phyloP scores from a whole-genome alignment of 2,113 vertebrate genomes.

The Esox niger region DNA sequence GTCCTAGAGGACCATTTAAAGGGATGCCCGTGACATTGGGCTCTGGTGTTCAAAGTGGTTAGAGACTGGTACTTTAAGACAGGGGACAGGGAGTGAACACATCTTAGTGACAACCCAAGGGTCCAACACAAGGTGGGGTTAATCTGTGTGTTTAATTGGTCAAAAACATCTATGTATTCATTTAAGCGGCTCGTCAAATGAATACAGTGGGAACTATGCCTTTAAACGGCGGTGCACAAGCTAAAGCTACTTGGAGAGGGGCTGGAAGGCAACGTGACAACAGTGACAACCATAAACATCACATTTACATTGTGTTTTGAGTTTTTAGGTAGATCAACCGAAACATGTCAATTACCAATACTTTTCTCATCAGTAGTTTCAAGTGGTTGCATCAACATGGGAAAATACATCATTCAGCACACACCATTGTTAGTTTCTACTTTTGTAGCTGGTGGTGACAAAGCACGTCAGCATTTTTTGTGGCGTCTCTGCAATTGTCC shows the following conservation, averaged over 20 bases:
- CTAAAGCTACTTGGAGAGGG: constrained; percentile 33
- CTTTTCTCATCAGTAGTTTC: constrained; percentile 12
- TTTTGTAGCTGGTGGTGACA: background rate
- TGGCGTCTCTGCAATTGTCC: background rate
- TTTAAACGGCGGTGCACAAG: constrained; percentile 41
- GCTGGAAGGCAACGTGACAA: constrained; percentile 31
- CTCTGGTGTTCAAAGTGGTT: constrained; percentile 54
- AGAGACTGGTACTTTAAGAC: constrained; percentile 61
- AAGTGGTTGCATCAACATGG: constrained; percentile 48
- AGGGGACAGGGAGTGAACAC: constrained; percentile 59
- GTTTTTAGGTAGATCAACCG: constrained; percentile 30
- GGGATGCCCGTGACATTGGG: constrained; percentile 74
- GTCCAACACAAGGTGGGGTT: constrained; percentile 56
- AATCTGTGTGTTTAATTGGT: constrained; percentile 22
- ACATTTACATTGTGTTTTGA: constrained; percentile 42
- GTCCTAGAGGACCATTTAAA: constrained; percentile 75
- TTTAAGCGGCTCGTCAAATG: constrained; percentile 54
- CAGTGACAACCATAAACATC: constrained; percentile 53
- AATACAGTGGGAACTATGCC: constrained; percentile 58
- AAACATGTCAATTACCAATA: constrained; percentile 36
- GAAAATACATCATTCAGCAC: constrained; percentile 60
- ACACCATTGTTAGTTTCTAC: constrained; percentile 17
- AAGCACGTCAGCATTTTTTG: too few relatives aligned
- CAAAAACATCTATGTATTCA: constrained; percentile 58
- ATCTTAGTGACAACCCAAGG: constrained; percentile 50